Evolutionary conservation across 2,888 invertebrate species (phyloP).

Genomic region (Microctonus brassicae): DNA sequence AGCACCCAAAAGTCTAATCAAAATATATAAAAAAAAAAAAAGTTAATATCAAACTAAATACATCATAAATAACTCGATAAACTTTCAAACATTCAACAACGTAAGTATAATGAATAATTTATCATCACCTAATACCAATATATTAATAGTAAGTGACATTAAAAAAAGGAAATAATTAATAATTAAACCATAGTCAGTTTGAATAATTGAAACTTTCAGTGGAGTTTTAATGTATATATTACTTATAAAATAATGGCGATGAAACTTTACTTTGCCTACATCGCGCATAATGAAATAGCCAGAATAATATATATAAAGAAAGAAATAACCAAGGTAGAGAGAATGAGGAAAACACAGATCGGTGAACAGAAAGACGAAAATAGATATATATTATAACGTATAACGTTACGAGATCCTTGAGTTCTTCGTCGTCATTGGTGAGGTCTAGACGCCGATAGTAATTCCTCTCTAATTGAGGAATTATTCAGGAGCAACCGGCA

Average conservation of each 20-base stretch:
- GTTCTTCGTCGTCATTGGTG: conserved; percentile 28
- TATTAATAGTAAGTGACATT: neutral
- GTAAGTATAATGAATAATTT: too few relatives aligned
- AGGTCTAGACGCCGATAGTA: conserved; percentile 45
- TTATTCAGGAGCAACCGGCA: conserved; percentile 45
- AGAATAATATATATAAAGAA: conserved; percentile 23
- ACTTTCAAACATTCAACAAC: too few relatives aligned
- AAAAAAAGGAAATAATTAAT: neutral
- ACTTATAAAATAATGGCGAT: neutral
- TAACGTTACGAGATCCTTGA: conserved; percentile 8
- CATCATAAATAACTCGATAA: too few relatives aligned
- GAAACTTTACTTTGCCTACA: neutral
- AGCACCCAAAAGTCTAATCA: too few relatives aligned
- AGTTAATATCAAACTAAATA: too few relatives aligned
- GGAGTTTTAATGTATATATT: neutral
- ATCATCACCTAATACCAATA: too few relatives aligned
- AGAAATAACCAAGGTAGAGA: conserved; percentile 15
- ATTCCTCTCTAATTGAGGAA: conserved; percentile 54
- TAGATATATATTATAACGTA: too few relatives aligned
- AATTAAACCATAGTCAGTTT: neutral
- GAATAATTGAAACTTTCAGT: neutral
- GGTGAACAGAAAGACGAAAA: too few relatives aligned
- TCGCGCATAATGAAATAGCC: conserved; percentile 32
- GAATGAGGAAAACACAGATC: neutral
- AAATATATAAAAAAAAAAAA: too few relatives aligned